Evolutionary conservation across 2,797 vertebrate genomes (phyloP).

Genomic region (Passerculus sandwichensis): DNA sequence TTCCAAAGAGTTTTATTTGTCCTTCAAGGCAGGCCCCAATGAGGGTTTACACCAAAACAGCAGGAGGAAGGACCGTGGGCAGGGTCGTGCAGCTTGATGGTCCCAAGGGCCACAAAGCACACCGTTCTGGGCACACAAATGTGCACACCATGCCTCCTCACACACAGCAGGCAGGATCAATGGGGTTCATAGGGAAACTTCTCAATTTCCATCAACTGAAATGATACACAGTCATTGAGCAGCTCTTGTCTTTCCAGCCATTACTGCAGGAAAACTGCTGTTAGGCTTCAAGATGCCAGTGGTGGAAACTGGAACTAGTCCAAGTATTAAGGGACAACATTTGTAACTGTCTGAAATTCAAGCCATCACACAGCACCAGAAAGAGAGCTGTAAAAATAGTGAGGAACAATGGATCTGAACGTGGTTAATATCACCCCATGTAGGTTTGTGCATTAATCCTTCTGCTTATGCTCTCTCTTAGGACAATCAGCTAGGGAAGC

Average conservation of each 20-base stretch:
- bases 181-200: background rate
- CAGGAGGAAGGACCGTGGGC: background rate
- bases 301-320: background rate
- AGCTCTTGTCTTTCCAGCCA: background rate
- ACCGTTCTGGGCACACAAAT: background rate
- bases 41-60: rapidly evolving
- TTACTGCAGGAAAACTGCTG: background rate
- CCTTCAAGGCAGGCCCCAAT: background rate
- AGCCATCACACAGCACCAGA: background rate
- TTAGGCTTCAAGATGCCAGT: background rate
- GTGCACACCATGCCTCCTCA: background rate
- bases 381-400: background rate
- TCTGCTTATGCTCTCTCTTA: background rate
- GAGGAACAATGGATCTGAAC: background rate
- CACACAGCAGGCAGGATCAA: background rate
- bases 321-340: background rate
- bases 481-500: background rate
- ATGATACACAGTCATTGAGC: background rate
- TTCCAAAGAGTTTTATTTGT: background rate
- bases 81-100: background rate
- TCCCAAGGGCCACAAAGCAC: background rate
- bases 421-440: background rate
- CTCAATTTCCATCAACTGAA: background rate
- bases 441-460: background rate
- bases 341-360: background rate